These are phyloP conservation scores for Baronia brevicornis DNA, from an alignment of 2,888 invertebrate species.

Conservation along the genomic window DNA sequence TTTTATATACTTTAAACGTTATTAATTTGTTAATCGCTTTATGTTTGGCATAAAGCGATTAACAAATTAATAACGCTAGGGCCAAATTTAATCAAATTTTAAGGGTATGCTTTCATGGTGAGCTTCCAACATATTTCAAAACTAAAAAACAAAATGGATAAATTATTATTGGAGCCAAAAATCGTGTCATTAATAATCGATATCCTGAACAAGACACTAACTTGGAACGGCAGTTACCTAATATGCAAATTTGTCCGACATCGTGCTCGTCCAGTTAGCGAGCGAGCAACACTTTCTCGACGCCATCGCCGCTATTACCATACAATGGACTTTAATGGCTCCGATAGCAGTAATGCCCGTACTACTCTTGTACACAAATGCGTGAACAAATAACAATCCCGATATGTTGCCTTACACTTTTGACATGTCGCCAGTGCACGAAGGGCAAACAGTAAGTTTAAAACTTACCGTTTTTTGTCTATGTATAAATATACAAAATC, in stretches of 20 bases:
- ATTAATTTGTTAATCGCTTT: no score
- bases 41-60: no score
- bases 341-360: slow-evolving; percentile 20
- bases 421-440: slow-evolving; percentile 4
- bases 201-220: slow-evolving; percentile 19
- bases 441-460: slow-evolving; percentile 4
- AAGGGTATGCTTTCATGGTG: no score
- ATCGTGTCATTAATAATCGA: slow-evolving; percentile 14
- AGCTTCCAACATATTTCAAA: no score
- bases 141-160: no score
- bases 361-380: slow-evolving; percentile 4
- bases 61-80: no score
- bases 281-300: slow-evolving; percentile 50
- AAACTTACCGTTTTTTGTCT: slow-evolving; percentile 2
- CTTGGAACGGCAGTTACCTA: slow-evolving; percentile 42
- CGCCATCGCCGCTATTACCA: slow-evolving; percentile 43
- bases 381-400: slow-evolving; percentile 3
- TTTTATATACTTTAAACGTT: no score
- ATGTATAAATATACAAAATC: no score
- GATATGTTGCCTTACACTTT: slow-evolving; percentile 3
- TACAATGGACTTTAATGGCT: slow-evolving; percentile 51
- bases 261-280: slow-evolving; percentile 54
- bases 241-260: slow-evolving; percentile 53
- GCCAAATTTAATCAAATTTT: no score
- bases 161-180: neutral